These are phyloP conservation scores for Tetrapedia diversipes DNA, from an alignment of 2,888 invertebrate species.

Conservation along the genomic window DNA sequence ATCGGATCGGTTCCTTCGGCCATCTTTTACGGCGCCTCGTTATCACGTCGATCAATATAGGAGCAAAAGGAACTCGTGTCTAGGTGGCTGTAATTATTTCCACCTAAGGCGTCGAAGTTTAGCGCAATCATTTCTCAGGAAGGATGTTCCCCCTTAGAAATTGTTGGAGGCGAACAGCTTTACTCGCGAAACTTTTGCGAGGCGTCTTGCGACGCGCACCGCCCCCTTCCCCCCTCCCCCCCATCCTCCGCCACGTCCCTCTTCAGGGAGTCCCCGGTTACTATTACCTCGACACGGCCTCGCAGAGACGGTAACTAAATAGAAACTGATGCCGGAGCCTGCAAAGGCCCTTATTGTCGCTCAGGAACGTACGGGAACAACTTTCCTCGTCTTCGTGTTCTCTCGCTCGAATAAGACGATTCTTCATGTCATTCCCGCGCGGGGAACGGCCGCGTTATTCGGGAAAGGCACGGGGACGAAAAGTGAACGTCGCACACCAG, in stretches of 20 bases:
- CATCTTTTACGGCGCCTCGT: conserved; percentile 26
- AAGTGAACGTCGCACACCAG: conserved; percentile 69
- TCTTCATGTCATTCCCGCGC: conserved; percentile 76
- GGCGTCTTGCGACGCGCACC: conserved; percentile 69
- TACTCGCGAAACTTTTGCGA: conserved; percentile 73
- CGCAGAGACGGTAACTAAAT: conserved; percentile 76
- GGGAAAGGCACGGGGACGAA: conserved; percentile 61
- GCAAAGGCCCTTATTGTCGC: conserved; percentile 75
- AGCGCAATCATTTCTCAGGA: conserved; percentile 71
- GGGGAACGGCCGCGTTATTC: conserved; percentile 57
- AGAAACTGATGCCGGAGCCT: conserved; percentile 76
- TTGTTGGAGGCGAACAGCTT: conserved; percentile 72
- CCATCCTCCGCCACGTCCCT: no score
- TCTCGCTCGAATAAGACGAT: conserved; percentile 77
- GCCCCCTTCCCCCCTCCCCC: conserved; percentile 36
- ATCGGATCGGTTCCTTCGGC: conserved; percentile 39
- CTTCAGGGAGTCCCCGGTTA: conserved; percentile 51
- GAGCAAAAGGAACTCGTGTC: conserved; percentile 55
- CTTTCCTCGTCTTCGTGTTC: conserved; percentile 71
- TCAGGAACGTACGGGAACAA: conserved; percentile 72
- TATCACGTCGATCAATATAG: conserved; percentile 62
- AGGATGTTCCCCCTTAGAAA: conserved; percentile 71
- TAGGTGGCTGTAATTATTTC: conserved; percentile 69
- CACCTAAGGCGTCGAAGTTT: conserved; percentile 70
- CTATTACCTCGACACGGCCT: conserved; percentile 68